Percentiles rank a stretch among this genome's conserved stretches.
These are phyloP conservation scores for Drosophila micromelanica DNA, from an alignment of 1,140 invertebrate genomes.

Conservation along the genomic window DNA sequence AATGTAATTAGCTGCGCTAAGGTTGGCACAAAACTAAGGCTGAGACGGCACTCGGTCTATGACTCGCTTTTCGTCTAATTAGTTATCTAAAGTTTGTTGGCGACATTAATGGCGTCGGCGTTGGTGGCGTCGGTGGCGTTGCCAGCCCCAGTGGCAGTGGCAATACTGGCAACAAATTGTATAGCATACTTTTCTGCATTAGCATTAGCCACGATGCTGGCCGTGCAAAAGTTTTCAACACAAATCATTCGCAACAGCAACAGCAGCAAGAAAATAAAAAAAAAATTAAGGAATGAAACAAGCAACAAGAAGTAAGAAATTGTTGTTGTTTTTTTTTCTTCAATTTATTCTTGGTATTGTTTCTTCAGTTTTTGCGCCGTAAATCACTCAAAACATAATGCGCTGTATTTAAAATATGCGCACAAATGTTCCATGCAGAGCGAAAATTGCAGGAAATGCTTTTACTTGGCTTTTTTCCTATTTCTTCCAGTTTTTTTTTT, in stretches of 20 bases:
- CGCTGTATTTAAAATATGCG: slow-evolving; percentile 75
- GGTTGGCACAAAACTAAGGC: slow-evolving; percentile 73
- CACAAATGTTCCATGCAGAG: slow-evolving; percentile 53
- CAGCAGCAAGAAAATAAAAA: slow-evolving; percentile 34
- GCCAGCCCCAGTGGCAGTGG: slow-evolving; percentile 1
- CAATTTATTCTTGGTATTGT: slow-evolving; percentile 26
- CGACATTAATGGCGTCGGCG: slow-evolving; percentile 67
- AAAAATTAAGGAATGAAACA: slow-evolving; percentile 15
- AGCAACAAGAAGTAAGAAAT: slow-evolving; percentile 9
- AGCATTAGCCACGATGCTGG: slow-evolving; percentile 49
- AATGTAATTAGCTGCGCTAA: slow-evolving; percentile 82
- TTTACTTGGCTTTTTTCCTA: slow-evolving; percentile 30
- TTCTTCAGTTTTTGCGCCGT: slow-evolving; percentile 42
- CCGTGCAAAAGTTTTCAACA: slow-evolving; percentile 41
- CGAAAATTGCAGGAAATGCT: slow-evolving; percentile 62
- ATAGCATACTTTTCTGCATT: slow-evolving; percentile 70
- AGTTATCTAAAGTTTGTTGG: slow-evolving; percentile 81
- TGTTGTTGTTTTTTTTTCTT: slow-evolving; percentile 26
- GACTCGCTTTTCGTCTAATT: slow-evolving; percentile 65
- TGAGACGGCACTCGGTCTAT: slow-evolving; percentile 22
- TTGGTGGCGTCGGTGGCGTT: neutral
- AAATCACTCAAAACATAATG: slow-evolving; percentile 80
- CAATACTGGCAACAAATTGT: slow-evolving; percentile 50
- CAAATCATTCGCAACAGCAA: slow-evolving; percentile 62
- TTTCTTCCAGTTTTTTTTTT: slow-evolving; percentile 15